A percentile compares a stretch with the other conserved stretches of the same genome.
phyloP scores from a whole-genome alignment of 2,797 vertebrate species.

The Centropyge bicolor region DNA sequence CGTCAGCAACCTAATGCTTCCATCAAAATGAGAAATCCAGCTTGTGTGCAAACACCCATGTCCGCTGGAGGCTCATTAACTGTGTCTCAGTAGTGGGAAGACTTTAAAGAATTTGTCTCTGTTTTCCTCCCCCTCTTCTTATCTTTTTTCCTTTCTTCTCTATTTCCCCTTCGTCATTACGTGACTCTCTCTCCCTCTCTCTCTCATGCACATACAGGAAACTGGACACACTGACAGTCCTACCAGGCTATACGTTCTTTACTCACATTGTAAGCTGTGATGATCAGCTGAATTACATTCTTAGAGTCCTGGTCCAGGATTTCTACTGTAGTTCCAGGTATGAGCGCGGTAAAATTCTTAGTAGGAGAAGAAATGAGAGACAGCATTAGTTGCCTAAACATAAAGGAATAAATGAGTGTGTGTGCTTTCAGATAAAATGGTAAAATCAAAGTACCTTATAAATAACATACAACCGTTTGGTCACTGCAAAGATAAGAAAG shows the following conservation, averaged over 20 bases:
- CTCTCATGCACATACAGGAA: conserved; percentile 39
- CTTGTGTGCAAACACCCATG: neutral
- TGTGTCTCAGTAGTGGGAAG: conserved; percentile 6
- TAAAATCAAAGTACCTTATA: conserved; percentile 89
- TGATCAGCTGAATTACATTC: conserved; percentile 98
- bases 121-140: neutral
- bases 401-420: neutral
- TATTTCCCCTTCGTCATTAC: neutral
- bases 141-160: conserved; percentile 26
- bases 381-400: neutral
- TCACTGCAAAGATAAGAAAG: conserved; percentile 97
- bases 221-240: neutral
- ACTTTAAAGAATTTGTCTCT: conserved; percentile 20
- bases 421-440: no score
- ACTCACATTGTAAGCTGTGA: conserved; percentile 96
- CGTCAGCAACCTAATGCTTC: neutral
- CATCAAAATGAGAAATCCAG: conserved; percentile 35
- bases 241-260: neutral
- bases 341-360: conserved; percentile 95
- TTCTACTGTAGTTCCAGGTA: conserved; percentile 97
- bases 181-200: neutral
- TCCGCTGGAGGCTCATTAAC: conserved; percentile 40
- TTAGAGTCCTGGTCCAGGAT: conserved; percentile 96
- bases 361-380: neutral
- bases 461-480: conserved; percentile 92